A percentile compares a stretch with the other conserved stretches of the same genome.
Evolutionary conservation across 2,888 invertebrate genomes (phyloP).

Genomic region (Physocephala rufipes): DNA sequence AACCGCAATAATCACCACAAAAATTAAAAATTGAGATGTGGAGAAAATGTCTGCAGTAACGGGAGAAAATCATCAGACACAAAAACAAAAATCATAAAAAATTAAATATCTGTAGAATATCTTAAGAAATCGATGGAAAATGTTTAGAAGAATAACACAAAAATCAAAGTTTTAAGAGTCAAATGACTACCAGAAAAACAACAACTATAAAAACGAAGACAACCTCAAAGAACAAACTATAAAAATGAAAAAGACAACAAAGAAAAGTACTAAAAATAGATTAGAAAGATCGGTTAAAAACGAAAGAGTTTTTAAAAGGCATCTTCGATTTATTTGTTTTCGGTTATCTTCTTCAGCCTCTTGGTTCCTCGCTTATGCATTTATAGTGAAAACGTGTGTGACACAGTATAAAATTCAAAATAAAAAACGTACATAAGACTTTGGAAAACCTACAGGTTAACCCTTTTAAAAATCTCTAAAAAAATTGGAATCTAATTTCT

Average conservation of each 20-base stretch:
- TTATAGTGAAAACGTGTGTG: constrained; percentile 5
- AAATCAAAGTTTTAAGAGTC: neutral
- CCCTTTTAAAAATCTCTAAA: too few species aligned
- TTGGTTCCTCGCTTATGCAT: neutral
- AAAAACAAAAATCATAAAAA: neutral
- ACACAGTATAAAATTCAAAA: neutral
- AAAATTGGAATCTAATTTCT: too few species aligned
- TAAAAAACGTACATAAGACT: constrained; percentile 25
- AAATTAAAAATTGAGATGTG: too few species aligned
- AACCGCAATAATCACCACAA: too few species aligned
- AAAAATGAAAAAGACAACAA: too few species aligned
- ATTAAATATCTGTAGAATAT: too few species aligned
- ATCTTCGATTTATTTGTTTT: too few species aligned
- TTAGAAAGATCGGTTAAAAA: too few species aligned
- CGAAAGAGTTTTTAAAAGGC: too few species aligned
- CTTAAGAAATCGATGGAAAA: neutral
- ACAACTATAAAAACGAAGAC: neutral
- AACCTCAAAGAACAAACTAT: neutral
- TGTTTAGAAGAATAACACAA: neutral
- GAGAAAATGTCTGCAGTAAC: neutral
- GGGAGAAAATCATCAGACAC: neutral
- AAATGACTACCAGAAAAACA: neutral
- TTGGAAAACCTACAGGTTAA: too few species aligned
- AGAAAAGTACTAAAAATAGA: too few species aligned
- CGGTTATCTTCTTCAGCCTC: too few species aligned